These are phyloP conservation scores for Chrysolina haemoptera DNA, from an alignment of 2,888 invertebrate genomes.

Conservation along the genomic window DNA sequence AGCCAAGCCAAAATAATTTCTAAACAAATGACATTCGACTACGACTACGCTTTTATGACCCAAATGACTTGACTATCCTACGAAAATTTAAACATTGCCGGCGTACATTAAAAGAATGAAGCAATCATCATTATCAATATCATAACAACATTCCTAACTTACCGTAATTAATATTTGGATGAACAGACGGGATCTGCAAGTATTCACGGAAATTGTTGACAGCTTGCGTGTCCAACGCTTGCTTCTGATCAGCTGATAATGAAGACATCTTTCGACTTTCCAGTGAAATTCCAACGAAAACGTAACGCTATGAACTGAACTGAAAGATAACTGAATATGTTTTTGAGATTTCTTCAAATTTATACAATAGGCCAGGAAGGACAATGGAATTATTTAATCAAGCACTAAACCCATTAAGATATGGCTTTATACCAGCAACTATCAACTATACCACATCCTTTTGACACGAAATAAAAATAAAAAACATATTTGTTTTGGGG, in stretches of 20 bases:
- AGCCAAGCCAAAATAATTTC: slow-evolving; percentile 56
- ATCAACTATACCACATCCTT: not conserved
- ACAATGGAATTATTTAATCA: slow-evolving; percentile 24
- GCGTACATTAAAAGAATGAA: not conserved
- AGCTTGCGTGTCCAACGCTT: slow-evolving; percentile 63
- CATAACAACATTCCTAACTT: slow-evolving; percentile 62
- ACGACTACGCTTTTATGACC: slow-evolving; percentile 29
- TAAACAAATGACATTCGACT: slow-evolving; percentile 44
- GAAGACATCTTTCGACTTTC: slow-evolving; percentile 62
- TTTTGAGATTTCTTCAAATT: slow-evolving; percentile 10
- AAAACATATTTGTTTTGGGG: slow-evolving; percentile 15
- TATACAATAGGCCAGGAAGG: slow-evolving; percentile 5
- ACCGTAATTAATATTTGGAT: slow-evolving; percentile 91
- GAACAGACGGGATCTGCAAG: slow-evolving; percentile 88
- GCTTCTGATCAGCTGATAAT: slow-evolving; percentile 64
- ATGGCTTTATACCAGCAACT: not conserved
- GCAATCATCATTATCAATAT: not conserved
- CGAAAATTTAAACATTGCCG: not conserved
- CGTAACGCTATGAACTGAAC: slow-evolving; percentile 25
- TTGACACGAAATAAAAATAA: not conserved
- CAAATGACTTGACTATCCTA: not conserved
- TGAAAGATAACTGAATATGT: slow-evolving; percentile 24
- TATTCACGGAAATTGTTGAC: slow-evolving; percentile 86
- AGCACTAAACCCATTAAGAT: slow-evolving; percentile 3
- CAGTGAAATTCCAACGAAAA: slow-evolving; percentile 44